These are phyloP conservation scores for Chesias legatella DNA, from an alignment of 2,888 invertebrate genomes.

Conservation along the genomic window DNA sequence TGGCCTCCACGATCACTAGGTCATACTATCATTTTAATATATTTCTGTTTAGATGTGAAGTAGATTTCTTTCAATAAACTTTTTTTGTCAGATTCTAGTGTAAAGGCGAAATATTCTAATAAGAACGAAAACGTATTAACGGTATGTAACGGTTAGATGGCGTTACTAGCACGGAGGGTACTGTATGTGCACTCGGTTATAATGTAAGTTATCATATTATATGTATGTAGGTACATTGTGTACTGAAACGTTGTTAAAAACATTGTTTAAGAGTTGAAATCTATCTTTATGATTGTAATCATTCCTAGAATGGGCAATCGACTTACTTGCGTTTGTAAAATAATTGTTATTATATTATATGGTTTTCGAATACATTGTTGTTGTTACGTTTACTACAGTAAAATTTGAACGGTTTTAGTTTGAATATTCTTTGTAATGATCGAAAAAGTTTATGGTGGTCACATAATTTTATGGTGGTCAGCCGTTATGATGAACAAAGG, in stretches of 20 bases:
- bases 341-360: slow-evolving; percentile 10
- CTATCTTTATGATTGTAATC: no score
- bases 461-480: slow-evolving; percentile 19
- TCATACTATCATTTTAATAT: no score
- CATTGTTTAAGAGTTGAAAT: no score
- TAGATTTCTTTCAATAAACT: no score
- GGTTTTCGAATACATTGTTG: slow-evolving; percentile 6
- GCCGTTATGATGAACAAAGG: slow-evolving; percentile 13
- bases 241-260: background rate
- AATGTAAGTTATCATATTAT: no score
- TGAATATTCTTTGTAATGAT: slow-evolving; percentile 9
- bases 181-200: no score
- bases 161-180: no score
- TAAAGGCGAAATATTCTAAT: no score
- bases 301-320: slow-evolving; percentile 12
- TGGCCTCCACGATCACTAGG: no score
- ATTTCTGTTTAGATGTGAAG: no score
- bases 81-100: no score
- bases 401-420: slow-evolving; percentile 1
- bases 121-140: background rate
- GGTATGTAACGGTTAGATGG: slow-evolving; percentile 16
- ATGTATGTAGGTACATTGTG: background rate
- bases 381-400: background rate
- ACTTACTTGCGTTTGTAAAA: slow-evolving; percentile 2
- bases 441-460: slow-evolving; percentile 17